Base-by-base conservation (phyloP, 2,797 vertebrate genomes). In the Coendou prehensilis region DNA sequence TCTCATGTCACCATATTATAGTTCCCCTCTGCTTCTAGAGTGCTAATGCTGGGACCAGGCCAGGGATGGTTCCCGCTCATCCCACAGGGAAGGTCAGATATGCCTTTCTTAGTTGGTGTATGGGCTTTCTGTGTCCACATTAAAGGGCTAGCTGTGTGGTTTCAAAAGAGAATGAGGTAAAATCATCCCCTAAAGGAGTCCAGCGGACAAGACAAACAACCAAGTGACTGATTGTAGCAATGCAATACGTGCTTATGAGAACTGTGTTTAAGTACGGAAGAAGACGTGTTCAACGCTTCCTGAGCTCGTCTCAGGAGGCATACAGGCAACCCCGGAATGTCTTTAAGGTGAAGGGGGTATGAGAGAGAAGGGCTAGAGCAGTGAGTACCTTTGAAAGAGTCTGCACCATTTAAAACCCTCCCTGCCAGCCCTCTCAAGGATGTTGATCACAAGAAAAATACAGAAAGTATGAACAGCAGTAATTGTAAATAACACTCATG, bases 1-100 rank as follows among this genome's bases (percentile, higher is more conserved):
- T 94, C 91, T 98, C 96, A 96, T 97, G 94, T 98, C 96, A 97
- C 90, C 96, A 95, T 89, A 98, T 97, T 75, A 75, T 15, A 59
- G 11, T 80, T 89, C 28, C 33, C 23, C 15, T 93, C 76, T 96
- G 56, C 20, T 93, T 9, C 71, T 56, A 75, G 75, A 91, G 69
- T 87, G 52, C 57, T 84, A 79, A 88, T 86, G 57, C 52, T 61
- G 61, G 88, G 45, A 69, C 26, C 41, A 91, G 86, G 7, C 23
- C 37, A 69, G 75, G 63, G 50, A 90, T 50, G 20, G 52, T 54
- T 91, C n/a, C 26, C 59, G 81, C 20, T 95, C 28, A 85, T 63
- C 13, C 23, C 18, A 33, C 59, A 91, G n/a, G 23, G 45, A n/a
- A 92, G 20, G n/a, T 85, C 75, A 86, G 41, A 47, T 2, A 13